Evolutionary conservation across 2,888 invertebrate genomes (phyloP).

Genomic region (Tetramorium bicarinatum): DNA sequence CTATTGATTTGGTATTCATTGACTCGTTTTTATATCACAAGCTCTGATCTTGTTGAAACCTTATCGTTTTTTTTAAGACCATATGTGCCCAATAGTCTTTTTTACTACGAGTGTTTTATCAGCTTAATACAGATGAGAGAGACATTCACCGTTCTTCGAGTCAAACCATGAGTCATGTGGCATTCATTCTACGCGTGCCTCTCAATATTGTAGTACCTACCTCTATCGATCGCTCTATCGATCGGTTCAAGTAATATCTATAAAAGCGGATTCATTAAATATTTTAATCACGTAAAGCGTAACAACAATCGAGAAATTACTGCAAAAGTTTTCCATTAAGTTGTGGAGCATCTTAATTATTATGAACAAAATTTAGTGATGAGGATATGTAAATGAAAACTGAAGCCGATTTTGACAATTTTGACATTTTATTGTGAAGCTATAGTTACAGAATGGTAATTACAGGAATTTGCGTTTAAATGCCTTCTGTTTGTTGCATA

Average conservation of each 20-base stretch:
- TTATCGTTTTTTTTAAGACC: background rate
- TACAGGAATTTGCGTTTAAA: background rate
- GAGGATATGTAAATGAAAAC: background rate
- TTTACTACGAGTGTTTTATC: background rate
- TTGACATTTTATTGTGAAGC: background rate
- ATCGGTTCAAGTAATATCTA: background rate
- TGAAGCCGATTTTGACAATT: background rate
- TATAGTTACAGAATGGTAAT: background rate
- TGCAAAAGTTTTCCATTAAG: background rate
- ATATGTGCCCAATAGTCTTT: background rate
- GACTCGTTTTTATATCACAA: background rate
- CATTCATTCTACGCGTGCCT: background rate
- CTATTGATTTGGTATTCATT: background rate
- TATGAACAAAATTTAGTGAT: background rate
- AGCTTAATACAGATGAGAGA: constrained; percentile 1
- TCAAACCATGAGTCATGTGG: constrained; percentile 4
- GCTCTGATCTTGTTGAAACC: background rate
- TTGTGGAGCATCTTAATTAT: background rate
- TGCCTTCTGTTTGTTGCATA: background rate
- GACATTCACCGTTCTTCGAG: background rate
- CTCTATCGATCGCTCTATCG: background rate
- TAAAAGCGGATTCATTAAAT: background rate
- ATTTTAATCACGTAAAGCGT: background rate
- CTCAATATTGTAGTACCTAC: background rate
- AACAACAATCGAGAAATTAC: background rate